Evolutionary conservation across 2,113 vertebrate genomes (phyloP).

Genomic region (Bombycilla garrulus): DNA sequence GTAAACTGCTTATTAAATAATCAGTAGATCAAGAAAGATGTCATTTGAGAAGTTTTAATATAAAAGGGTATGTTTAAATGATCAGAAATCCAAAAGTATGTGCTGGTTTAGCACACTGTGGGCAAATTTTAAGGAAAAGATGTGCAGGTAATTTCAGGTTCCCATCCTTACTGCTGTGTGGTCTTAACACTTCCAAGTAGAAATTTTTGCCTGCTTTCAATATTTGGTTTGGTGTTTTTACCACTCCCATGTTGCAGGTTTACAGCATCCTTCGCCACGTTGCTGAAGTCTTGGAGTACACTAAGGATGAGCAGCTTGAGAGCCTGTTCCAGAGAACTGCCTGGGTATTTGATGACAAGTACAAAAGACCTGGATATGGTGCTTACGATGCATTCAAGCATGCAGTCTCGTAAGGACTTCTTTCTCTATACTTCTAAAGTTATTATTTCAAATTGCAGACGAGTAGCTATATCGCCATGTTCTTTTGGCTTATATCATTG

Average conservation of each 20-base stretch:
- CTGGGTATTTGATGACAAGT: conserved; percentile 98
- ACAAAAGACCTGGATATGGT: conserved; percentile 94
- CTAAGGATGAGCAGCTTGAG: conserved; percentile 95
- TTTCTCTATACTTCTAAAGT: neutral
- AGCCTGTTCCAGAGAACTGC: conserved; percentile 96
- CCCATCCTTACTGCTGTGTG: neutral
- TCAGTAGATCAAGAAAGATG: neutral
- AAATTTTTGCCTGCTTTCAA: neutral
- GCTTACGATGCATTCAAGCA: conserved; percentile 98
- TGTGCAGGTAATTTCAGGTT: neutral
- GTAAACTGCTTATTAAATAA: neutral
- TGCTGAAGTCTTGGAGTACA: conserved; percentile 95
- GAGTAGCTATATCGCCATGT: neutral
- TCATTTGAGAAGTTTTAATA: neutral
- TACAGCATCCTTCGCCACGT: conserved; percentile 98
- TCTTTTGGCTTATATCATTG: neutral
- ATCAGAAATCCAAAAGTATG: neutral
- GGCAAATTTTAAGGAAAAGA: neutral
- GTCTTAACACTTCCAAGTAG: accelerated
- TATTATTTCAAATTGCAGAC: neutral
- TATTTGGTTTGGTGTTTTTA: neutral
- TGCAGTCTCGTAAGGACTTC: conserved; percentile 89
- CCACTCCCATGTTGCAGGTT: conserved; percentile 74
- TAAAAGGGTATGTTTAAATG: neutral
- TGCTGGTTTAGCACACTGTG: neutral